Conservation (phyloP, 2,888 invertebrate species). For the Dryadula phaetusa region DNA sequence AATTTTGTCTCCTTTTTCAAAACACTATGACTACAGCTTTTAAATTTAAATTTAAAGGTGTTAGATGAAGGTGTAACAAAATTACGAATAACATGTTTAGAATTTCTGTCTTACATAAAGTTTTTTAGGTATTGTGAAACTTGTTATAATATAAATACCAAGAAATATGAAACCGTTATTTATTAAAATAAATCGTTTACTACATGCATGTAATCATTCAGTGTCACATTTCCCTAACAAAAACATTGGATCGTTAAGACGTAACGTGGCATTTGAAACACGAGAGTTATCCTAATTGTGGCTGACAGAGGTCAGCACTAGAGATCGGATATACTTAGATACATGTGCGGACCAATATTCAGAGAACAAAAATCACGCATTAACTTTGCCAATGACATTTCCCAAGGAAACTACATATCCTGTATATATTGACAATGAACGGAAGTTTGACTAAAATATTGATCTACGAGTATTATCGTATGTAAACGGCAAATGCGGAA, state of each 20-base stretch:
- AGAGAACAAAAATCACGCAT: conserved; percentile 7
- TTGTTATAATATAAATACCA: conserved; percentile 1
- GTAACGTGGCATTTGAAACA: conserved; percentile 25
- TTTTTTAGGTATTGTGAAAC: neutral
- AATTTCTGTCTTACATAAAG: neutral
- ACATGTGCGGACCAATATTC: neutral
- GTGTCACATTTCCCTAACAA: conserved; percentile 26
- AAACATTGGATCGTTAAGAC: conserved; percentile 27
- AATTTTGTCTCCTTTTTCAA: too few relatives aligned
- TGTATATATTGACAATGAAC: conserved; percentile 47
- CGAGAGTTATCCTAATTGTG: conserved; percentile 32
- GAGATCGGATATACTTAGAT: conserved; percentile 19
- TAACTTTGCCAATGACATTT: conserved; percentile 32
- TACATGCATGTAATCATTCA: conserved; percentile 8
- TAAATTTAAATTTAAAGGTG: too few relatives aligned
- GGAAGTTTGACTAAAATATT: conserved; percentile 74
- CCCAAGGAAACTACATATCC: conserved; percentile 43
- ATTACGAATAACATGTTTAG: neutral
- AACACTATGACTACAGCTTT: too few relatives aligned
- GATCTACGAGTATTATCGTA: conserved; percentile 52
- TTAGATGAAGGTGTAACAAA: too few relatives aligned
- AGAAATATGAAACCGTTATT: conserved; percentile 20
- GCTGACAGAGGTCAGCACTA: conserved; percentile 29
- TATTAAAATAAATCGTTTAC: conserved; percentile 13
- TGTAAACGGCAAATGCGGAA: conserved; percentile 37